Percentiles rank a stretch among this genome's conserved stretches.
These are phyloP conservation scores for Acleris sparsana DNA, from an alignment of 2,888 invertebrate species.

Conservation along the genomic window DNA sequence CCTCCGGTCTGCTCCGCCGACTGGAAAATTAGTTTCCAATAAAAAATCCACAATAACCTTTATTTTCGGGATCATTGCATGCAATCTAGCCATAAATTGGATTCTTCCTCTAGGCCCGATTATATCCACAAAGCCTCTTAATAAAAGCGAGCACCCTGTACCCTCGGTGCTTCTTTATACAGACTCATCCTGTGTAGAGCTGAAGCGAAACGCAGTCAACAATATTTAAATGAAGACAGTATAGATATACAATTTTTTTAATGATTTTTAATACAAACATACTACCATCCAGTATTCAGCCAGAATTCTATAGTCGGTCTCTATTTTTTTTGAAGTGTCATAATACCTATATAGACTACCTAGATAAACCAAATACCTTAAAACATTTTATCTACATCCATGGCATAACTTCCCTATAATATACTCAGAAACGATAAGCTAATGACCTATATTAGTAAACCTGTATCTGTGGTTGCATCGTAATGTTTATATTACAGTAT, in stretches of 20 bases:
- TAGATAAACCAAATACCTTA: too few relatives aligned
- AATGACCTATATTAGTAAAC: too few relatives aligned
- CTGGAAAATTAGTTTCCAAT: conserved; percentile 32
- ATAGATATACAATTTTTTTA: neutral
- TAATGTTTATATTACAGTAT: too few relatives aligned
- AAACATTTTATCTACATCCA: too few relatives aligned
- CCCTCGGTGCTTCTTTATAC: conserved; percentile 29
- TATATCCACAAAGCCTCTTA: conserved; percentile 31
- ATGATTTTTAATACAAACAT: too few relatives aligned
- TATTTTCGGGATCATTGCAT: conserved; percentile 32
- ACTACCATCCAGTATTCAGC: too few relatives aligned
- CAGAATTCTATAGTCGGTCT: too few relatives aligned
- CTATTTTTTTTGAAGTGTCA: too few relatives aligned
- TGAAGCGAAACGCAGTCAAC: conserved; percentile 6
- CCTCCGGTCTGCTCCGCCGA: conserved; percentile 2
- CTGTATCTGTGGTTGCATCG: too few relatives aligned
- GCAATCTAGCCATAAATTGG: conserved; percentile 33
- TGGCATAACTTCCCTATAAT: too few relatives aligned
- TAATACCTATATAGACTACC: too few relatives aligned
- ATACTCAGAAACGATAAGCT: too few relatives aligned
- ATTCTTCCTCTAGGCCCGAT: conserved; percentile 17
- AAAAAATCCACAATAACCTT: conserved; percentile 32
- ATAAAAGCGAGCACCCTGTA: conserved; percentile 30
- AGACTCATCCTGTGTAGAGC: conserved; percentile 26
- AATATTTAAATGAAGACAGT: conserved; percentile 3